Evolutionary conservation across 2,113 vertebrate species (phyloP), one percentile per base, ranked within the genome.

Genomic region (Scortum barcoo): DNA sequence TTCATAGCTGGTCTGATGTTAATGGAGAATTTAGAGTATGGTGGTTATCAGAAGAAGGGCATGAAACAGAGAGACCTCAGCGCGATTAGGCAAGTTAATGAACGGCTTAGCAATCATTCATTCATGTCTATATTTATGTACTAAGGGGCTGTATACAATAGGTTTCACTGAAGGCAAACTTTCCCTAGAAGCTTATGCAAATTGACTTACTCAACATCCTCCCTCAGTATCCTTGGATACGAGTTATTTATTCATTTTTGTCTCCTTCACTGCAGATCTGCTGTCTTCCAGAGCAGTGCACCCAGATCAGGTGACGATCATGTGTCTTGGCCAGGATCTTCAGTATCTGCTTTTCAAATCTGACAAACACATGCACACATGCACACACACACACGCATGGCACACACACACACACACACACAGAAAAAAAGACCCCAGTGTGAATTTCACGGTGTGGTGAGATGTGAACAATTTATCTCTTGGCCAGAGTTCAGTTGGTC

Each of bases 141-240:
- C 68, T 24, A 5, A 24, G 30, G 19, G 57, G 62, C 56, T 77
- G 73, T 74, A 61, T 72, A 82, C 61, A 75, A 61, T 50, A 19
- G 63, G 40, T 70, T 74, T 73, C 62, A 79, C 60, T 84, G 75
- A 76, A 83, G 72, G 76, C 62, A 66, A 92, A 91, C 86, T 89
- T 86, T 84, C 66, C 51, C 36, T 48, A 70, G 51, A 76, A 81
- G 65, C 83, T 44, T 89, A 91, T 85, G 88, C 88, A 91, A 90
- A 93, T 90, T 11, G 33, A 54, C 75, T 80, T 58, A 80, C 86
- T 91, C 90, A 83, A 86, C 86, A 63, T 78, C 85, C 78, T 83
- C 66, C 65, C 69, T 58, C 80, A 3, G 87, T 91, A 88, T 85
- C 88, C 85, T 80, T 86, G 86, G 87, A 86, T 86, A 86, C 83